phyloP scores from a whole-genome alignment of 2,888 invertebrate species.

The Lagria hirta region DNA sequence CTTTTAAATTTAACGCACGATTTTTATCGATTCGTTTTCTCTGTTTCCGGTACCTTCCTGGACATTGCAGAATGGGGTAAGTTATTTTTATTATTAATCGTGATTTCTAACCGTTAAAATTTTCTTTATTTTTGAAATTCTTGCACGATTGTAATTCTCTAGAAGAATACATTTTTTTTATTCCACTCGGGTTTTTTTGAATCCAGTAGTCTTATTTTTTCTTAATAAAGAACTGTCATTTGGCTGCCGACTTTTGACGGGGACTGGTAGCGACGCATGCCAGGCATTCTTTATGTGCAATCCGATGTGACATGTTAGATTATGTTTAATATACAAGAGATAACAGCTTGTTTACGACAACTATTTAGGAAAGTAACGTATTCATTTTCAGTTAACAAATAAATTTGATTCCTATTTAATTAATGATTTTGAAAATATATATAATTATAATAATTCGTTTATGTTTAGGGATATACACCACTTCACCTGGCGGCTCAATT shows the following conservation, averaged over 20 bases:
- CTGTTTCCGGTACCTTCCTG: slow-evolving; percentile 57
- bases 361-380: no score
- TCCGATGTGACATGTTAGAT: slow-evolving; percentile 49
- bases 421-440: no score
- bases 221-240: slow-evolving; percentile 10
- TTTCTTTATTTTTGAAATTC: not conserved
- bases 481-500: slow-evolving; percentile 91
- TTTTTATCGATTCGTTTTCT: no score
- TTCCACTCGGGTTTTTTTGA: slow-evolving; percentile 29
- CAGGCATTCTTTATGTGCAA: slow-evolving; percentile 44
- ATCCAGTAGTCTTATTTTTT: slow-evolving; percentile 29
- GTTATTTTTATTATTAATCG: slow-evolving; percentile 21
- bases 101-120: not conserved
- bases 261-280: slow-evolving; percentile 40
- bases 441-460: no score
- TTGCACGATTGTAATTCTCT: no score
- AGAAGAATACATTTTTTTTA: no score
- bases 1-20: no score
- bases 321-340: slow-evolving; percentile 48
- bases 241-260: slow-evolving; percentile 21
- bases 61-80: slow-evolving; percentile 33
- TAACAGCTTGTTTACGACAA: slow-evolving; percentile 51
- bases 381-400: slow-evolving; percentile 4
- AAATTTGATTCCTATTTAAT: slow-evolving; percentile 1
- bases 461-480: slow-evolving; percentile 87